These are phyloP conservation scores for Anagrus nilaparvatae DNA, from an alignment of 1,140 invertebrate genomes.

Conservation along the genomic window DNA sequence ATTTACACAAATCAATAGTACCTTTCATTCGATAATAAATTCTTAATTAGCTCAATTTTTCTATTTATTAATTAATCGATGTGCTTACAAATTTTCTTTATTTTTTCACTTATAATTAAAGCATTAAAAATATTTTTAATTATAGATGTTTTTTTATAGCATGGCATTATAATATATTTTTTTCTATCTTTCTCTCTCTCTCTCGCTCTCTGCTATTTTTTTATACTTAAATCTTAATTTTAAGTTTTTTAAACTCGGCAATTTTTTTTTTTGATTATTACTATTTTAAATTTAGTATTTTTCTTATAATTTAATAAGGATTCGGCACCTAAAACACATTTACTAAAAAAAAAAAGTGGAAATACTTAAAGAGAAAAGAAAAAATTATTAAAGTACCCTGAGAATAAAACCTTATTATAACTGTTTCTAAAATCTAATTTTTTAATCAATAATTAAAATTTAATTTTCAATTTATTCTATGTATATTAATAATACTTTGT, in stretches of 20 bases:
- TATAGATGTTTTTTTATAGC: not conserved
- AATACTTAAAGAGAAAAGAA: constrained; percentile 17
- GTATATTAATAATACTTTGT: constrained; percentile 39
- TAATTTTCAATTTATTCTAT: constrained; percentile 23
- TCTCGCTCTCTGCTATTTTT: constrained; percentile 8
- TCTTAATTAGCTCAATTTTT: not conserved
- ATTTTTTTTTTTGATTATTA: constrained; percentile 4
- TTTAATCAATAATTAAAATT: constrained; percentile 33
- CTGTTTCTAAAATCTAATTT: constrained; percentile 31
- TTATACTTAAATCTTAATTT: constrained; percentile 7
- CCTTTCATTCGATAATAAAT: too few relatives aligned
- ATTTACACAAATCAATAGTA: constrained; percentile 9
- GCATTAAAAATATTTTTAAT: constrained; percentile 2
- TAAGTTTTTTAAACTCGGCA: constrained; percentile 9
- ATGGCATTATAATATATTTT: not conserved
- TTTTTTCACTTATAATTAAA: not conserved
- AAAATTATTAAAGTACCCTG: constrained; percentile 30
- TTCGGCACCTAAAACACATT: constrained; percentile 11
- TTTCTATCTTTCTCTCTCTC: not conserved
- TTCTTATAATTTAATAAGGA: constrained; percentile 9
- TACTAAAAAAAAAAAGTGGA: constrained; percentile 15
- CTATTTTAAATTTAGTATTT: constrained; percentile 7
- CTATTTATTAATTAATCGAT: not conserved
- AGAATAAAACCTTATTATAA: constrained; percentile 26
- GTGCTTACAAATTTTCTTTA: not conserved